Percentiles rank a stretch among this genome's conserved stretches.
phyloP scores from a whole-genome alignment of 1,140 invertebrate species.

The fruit fly (Drosophila melanogaster) region DNA sequence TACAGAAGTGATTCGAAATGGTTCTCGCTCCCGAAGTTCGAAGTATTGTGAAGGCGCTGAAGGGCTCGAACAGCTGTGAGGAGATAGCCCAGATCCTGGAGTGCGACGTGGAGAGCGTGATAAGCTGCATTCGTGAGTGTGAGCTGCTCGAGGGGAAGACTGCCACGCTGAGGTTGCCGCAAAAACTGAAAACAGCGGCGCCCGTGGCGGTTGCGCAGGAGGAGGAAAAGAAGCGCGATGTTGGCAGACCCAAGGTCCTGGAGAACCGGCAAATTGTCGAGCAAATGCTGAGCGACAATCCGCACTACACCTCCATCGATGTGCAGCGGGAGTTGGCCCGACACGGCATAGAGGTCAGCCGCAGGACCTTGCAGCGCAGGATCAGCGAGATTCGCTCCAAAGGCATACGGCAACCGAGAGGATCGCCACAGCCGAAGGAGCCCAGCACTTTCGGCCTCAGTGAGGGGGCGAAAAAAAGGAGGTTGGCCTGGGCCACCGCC shows the following conservation, averaged over 20 bases:
- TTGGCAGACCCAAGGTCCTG: constrained; percentile 57
- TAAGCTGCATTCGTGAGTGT: constrained; percentile 41
- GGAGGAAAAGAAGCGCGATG: constrained; percentile 34
- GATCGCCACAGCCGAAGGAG: background rate
- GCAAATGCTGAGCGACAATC: constrained; percentile 44
- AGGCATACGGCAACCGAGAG: background rate
- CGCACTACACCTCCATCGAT: constrained; percentile 64
- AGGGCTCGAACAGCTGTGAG: constrained; percentile 32
- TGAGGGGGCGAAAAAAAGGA: constrained; percentile 3
- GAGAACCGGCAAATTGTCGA: constrained; percentile 56
- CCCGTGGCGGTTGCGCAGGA: background rate
- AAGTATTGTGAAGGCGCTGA: constrained; percentile 40
- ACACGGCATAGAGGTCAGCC: constrained; percentile 61
- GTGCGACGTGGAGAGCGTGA: constrained; percentile 55
- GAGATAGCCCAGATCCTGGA: constrained; percentile 64
- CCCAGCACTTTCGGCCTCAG: constrained; percentile 1
- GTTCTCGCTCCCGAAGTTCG: constrained; percentile 39
- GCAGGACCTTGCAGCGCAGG: constrained; percentile 58
- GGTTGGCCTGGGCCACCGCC: constrained; percentile 57
- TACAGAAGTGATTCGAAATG: constrained; percentile 26
- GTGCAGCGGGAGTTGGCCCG: constrained; percentile 49
- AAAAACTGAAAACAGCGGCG: background rate
- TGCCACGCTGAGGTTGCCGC: constrained; percentile 24
- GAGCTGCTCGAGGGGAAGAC: constrained; percentile 24
- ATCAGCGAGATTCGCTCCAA: constrained; percentile 60